phyloP scores from a whole-genome alignment of 2,113 vertebrate genomes.

The Trinectes maculatus region DNA sequence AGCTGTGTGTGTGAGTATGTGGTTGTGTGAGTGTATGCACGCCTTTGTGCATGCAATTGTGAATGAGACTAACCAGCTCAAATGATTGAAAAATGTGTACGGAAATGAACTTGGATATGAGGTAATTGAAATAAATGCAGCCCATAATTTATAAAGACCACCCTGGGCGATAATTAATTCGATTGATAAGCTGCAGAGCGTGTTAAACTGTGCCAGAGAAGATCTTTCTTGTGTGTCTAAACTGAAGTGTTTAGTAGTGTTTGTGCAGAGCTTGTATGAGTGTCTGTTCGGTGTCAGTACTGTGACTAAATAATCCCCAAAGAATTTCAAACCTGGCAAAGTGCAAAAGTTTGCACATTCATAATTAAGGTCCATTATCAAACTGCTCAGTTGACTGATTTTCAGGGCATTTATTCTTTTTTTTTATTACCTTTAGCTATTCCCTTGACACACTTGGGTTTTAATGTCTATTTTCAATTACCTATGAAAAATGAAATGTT shows the following conservation, averaged over 20 bases:
- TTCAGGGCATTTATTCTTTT: conserved; percentile 4
- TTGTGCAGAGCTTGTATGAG: conserved; percentile 5
- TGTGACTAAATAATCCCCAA: conserved; percentile 38
- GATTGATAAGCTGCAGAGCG: conserved; percentile 66
- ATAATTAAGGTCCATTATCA: conserved; percentile 55
- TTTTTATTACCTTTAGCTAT: conserved; percentile 42
- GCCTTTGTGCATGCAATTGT: too few species aligned
- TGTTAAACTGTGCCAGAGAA: conserved; percentile 48
- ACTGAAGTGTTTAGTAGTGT: conserved; percentile 4
- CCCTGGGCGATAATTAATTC: conserved; percentile 69
- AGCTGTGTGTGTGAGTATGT: not conserved
- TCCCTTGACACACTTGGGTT: conserved; percentile 39
- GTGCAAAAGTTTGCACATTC: conserved; percentile 58
- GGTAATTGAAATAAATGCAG: conserved; percentile 75
- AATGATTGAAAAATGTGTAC: conserved; percentile 52
- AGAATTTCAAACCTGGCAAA: conserved; percentile 48
- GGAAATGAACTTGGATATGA: conserved; percentile 69
- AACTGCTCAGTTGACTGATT: conserved; percentile 44
- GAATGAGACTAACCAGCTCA: conserved; percentile 28
- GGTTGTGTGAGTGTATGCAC: not conserved
- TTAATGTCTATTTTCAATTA: conserved; percentile 61
- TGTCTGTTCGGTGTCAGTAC: conserved; percentile 19
- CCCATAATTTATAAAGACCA: conserved; percentile 66
- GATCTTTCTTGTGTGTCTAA: conserved; percentile 14
- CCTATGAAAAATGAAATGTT: conserved; percentile 30